Evolutionary conservation across 1,140 invertebrate genomes (phyloP), one percentile per base, ranked within the genome.

Genomic region (Batillaria attramentaria): DNA sequence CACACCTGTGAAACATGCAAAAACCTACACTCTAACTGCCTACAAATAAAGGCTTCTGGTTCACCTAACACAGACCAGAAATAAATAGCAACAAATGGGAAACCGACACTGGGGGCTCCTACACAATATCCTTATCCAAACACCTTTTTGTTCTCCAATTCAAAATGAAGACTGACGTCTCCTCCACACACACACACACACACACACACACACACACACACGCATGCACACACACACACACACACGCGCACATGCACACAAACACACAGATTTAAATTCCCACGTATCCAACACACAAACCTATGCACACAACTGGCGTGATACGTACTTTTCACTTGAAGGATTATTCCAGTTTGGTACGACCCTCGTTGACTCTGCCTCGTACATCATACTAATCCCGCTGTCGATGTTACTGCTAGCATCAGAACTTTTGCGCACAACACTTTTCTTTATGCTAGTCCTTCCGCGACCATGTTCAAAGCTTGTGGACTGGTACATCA

Each of bases 331-430:
- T 82, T 89, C 87, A 81, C 79, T 86, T 35, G 85, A 83, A 37
- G 89, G 89, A 83, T 88, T 87, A 50, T 78, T 79, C 74, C 84
- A 79, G 54, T 86, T 87, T 20, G 87, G 85, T 77, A 84, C 79
- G 24, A 85, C 83, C 42, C 82, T 81, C 65, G 86, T 72, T 2
- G 89, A 86, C 72, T 87, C 87, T 77, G 75, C 80, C 42, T 87
- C 84, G 41, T 81, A 85, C 28, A 86, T 94, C 74, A 95, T 94
- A 83, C 95, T 95, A 57, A 96, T 95, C 60, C 95, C 95, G 90
- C 95, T 96, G 90, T 96, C 95, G 13, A 95, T 94, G 86, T 88
- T 87, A 85, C 89, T 90, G 77, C 85, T 88, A 50, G 85, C 81
- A 70, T 90, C 88, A 8, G 84, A 88, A 81, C 84, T 81, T 81